These are phyloP conservation scores for Cardiocondyla obscurior DNA, from an alignment of 1,140 invertebrate species.

Conservation along the genomic window DNA sequence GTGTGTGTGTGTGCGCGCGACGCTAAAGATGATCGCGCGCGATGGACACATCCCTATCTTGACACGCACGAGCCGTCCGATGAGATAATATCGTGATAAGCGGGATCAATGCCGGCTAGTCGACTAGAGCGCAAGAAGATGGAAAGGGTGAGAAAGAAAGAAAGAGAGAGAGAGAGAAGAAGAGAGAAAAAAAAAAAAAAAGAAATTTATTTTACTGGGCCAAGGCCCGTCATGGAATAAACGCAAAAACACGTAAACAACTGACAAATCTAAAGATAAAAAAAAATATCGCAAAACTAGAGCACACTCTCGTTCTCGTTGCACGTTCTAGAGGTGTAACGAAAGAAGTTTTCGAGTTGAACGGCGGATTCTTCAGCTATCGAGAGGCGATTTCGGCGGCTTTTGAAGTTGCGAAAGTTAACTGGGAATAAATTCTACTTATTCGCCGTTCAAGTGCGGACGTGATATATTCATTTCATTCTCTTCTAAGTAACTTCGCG, in stretches of 20 bases:
- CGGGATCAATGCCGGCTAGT: conserved; percentile 54
- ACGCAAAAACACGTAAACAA: not conserved
- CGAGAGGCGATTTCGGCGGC: not conserved
- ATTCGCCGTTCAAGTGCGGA: not conserved
- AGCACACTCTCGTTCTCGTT: not conserved
- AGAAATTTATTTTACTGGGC: conserved; percentile 2
- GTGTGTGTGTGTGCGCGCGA: not conserved
- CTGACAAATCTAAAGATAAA: not conserved
- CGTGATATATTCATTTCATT: not conserved
- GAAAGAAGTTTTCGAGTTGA: not conserved
- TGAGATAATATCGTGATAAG: conserved; percentile 71
- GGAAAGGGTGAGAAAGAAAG: not conserved
- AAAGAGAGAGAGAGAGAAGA: not conserved
- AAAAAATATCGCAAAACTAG: conserved; percentile 1
- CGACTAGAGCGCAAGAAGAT: not conserved
- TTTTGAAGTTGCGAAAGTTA: not conserved
- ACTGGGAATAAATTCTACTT: not conserved
- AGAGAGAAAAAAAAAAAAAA: not conserved
- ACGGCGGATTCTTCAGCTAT: not conserved
- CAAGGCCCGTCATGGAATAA: conserved; percentile 2
- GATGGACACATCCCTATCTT: conserved; percentile 66
- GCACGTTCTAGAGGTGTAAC: not conserved
- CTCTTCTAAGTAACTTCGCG: not conserved
- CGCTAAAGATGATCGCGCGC: conserved; percentile 11
- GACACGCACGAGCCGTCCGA: conserved; percentile 63